Evolutionary conservation across 1,140 invertebrate genomes (phyloP), one percentile per base, ranked within the genome.

Genomic region (Drusus annulatus): DNA sequence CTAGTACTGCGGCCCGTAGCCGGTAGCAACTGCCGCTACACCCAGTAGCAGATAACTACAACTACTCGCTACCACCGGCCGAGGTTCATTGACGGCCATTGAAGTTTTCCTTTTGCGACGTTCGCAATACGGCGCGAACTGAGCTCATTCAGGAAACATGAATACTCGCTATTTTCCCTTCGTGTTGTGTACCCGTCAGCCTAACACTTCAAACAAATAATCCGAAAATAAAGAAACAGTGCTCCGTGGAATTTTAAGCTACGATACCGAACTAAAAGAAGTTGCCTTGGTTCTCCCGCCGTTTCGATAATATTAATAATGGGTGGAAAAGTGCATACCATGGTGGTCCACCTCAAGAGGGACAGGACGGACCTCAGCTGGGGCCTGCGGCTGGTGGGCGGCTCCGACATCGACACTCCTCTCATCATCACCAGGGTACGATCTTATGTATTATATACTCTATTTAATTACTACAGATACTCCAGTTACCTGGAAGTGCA

Each of bases 351-450:
- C 71, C 91, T 98, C 85, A 92, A 92, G 85, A 92, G 97, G 84
- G 94, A 95, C 85, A 93, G 93, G 84, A 91, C 91, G 81, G 91
- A 92, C 84, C 93, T 93, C 84, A 94, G 95, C 83, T 98, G 97
- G 97, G 97, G 97, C 65, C 95, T 98, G 85, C 93, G 97, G 83
- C 91, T 98, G 78, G 95, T 96, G 81, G 97, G 97, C 84, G 97
- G 97, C 80, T 92, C 93, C 81, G 97, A 98, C 92, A 92, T 97
- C 84, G 93, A 94, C 84, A 94, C 95, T n/a, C 95, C 96, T 75
- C 92, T 98, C 84, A 93, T 96, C 86, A 93, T 98, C 86, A 97
- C 96, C 84, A 95, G 95, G 93, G 97, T 98, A 93, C 94, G 92
- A 65, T 45, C 10, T 45, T 45, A 13, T 45, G 1, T 45, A 1